Evolutionary conservation across 2,113 vertebrate species (phyloP), one percentile per base, ranked within the genome.

Genomic region (Apistogramma diplotaenia): DNA sequence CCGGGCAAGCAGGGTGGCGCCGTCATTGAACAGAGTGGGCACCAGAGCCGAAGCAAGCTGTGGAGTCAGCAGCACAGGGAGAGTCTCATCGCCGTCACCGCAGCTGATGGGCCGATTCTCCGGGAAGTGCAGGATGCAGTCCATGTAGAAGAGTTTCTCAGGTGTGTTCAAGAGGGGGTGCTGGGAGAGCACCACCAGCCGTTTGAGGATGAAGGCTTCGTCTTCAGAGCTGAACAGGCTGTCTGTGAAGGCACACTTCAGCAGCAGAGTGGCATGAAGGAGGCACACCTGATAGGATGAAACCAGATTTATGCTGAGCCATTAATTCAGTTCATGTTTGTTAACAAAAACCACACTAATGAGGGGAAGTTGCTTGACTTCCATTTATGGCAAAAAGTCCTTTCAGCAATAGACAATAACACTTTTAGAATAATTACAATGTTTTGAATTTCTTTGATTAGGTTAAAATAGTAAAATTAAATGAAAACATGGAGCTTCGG

Each of bases 201-300:
- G 93, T 40, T 95, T 95, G 4, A 98, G 92, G 27, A 97, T 59
- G 77, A 97, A 94, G 0, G 92, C 93, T 57, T 98, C 97, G 0
- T 98, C 97, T 60, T 98, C 97, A 0, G 93, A 90, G 0, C 96
- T 97, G 88, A 98, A 98, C 59, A 98, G 94, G 23, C 97, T 96
- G 82, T 97, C 97, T 0, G 97, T 97, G 56, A 97, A 98, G 2
- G 95, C 94, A 0, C 94, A 87, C 89, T 98, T 98, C 92, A 97
- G 96, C 21, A 96, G 95, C 65, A 98, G 93, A 0, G 95, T 92
- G 1, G 93, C 65, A 6, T 98, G 97, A 74, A 97, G 86, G 29
- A 97, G 95, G 0, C 93, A 91, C 0, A 94, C 88, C 94, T 84
- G 60, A 37, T 1, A 23, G 67, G 21, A 33, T 27, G 29, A 25